Evolutionary conservation across 2,797 vertebrate genomes (phyloP).

Genomic region (Lepus townsendii): DNA sequence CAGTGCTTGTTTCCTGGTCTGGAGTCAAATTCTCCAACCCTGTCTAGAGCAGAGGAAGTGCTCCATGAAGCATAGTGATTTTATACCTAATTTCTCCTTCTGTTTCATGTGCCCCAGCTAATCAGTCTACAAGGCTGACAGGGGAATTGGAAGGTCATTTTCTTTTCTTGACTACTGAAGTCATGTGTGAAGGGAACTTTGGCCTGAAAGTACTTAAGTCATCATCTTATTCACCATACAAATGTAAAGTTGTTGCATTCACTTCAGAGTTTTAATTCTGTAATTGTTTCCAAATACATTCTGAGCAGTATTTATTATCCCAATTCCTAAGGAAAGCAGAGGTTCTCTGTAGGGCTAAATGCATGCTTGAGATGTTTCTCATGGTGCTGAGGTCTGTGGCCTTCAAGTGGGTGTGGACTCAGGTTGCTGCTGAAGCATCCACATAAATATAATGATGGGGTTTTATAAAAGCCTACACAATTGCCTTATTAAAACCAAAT

Average conservation of each 20-base stretch:
- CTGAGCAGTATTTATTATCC: background rate
- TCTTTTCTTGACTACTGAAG: background rate
- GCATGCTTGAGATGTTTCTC: background rate
- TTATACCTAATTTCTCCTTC: background rate
- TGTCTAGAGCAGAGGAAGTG: too few relatives aligned
- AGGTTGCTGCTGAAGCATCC: background rate
- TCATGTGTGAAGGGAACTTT: background rate
- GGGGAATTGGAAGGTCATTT: background rate
- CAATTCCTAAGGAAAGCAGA: background rate
- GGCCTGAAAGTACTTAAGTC: background rate
- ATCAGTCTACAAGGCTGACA: too few relatives aligned
- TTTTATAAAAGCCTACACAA: background rate
- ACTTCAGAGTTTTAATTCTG: background rate
- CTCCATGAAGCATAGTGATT: accelerated
- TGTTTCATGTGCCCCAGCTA: background rate
- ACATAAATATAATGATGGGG: too few relatives aligned
- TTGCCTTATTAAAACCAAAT: background rate
- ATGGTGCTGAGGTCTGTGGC: accelerated
- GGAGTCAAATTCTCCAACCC: too few relatives aligned
- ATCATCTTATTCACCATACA: background rate
- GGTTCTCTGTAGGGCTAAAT: background rate
- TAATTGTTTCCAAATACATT: background rate
- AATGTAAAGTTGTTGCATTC: background rate
- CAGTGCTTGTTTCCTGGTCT: background rate
- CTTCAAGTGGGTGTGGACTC: background rate